Conservation (phyloP, 2,888 invertebrate species). For the Ophion slaviceki region DNA sequence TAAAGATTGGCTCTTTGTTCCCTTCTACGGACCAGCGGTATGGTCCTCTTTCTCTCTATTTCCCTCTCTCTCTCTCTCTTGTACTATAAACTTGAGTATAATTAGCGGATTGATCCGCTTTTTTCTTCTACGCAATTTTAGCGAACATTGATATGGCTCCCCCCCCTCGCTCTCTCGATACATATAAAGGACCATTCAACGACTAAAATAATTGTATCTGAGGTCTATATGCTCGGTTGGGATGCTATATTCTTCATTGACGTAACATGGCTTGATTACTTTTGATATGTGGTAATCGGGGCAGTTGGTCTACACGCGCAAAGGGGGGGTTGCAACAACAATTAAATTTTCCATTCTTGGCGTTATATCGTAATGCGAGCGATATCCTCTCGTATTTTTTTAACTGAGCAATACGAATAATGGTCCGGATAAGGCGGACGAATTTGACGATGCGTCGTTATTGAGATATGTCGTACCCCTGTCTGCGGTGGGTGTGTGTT, state of each 20-base stretch:
- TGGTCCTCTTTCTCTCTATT: background rate
- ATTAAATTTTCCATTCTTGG: background rate
- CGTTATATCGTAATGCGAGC: background rate
- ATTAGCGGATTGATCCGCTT: background rate
- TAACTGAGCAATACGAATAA: background rate
- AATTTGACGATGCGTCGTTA: background rate
- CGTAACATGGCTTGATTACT: background rate
- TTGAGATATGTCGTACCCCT: background rate
- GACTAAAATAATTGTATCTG: background rate
- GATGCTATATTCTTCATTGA: background rate
- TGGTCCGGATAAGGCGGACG: background rate
- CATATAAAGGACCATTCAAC: background rate
- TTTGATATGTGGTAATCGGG: background rate
- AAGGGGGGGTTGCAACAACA: background rate
- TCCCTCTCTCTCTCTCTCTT: background rate
- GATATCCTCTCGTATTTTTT: background rate
- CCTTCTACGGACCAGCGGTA: no score
- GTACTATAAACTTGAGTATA: background rate
- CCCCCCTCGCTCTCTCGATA: no score
- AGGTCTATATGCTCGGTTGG: background rate
- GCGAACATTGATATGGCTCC: background rate
- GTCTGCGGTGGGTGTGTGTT: background rate
- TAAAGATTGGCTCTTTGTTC: no score
- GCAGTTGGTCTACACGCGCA: background rate
- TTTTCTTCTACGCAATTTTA: background rate